Percentiles rank a stretch among this genome's conserved stretches.
Conservation (phyloP, 1,140 invertebrate species). For the Lordiphosa collinella region DNA sequence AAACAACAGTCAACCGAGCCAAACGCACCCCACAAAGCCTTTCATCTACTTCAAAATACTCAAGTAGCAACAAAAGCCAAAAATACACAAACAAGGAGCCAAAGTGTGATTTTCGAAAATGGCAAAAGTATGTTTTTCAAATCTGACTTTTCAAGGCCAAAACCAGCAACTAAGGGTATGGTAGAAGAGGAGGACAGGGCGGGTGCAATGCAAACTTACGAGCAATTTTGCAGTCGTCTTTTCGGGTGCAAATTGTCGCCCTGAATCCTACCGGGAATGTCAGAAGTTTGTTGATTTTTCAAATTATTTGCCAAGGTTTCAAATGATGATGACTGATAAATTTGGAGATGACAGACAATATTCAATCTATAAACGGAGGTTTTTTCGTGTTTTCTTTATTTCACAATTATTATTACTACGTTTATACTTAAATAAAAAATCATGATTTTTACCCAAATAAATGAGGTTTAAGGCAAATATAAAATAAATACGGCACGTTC, state of each 20-base stretch:
- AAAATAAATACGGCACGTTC: too few species aligned
- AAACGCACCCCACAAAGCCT: conserved; percentile 50
- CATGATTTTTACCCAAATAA: too few species aligned
- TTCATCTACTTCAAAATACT: conserved; percentile 68
- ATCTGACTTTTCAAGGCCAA: conserved; percentile 75
- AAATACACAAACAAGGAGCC: conserved; percentile 49
- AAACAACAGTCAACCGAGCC: conserved; percentile 45
- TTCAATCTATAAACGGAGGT: not conserved
- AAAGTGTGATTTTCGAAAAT: conserved; percentile 77
- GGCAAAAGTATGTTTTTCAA: conserved; percentile 75
- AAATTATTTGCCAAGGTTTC: conserved; percentile 67
- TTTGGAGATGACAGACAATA: not conserved
- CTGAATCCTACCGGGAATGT: conserved; percentile 41
- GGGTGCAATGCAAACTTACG: conserved; percentile 42
- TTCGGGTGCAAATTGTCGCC: conserved; percentile 52
- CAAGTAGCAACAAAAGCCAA: conserved; percentile 61
- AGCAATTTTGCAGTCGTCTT: conserved; percentile 36
- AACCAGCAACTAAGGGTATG: too few species aligned
- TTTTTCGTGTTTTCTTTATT: too few species aligned
- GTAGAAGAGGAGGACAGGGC: not conserved
- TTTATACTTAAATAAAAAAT: too few species aligned
- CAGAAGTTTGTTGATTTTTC: conserved; percentile 70
- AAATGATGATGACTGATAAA: conserved; percentile 50
- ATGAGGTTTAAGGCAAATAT: too few species aligned
- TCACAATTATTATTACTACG: too few species aligned